Evolutionary conservation across 2,113 vertebrate species (phyloP).

Genomic region (Crypturellus undulatus): DNA sequence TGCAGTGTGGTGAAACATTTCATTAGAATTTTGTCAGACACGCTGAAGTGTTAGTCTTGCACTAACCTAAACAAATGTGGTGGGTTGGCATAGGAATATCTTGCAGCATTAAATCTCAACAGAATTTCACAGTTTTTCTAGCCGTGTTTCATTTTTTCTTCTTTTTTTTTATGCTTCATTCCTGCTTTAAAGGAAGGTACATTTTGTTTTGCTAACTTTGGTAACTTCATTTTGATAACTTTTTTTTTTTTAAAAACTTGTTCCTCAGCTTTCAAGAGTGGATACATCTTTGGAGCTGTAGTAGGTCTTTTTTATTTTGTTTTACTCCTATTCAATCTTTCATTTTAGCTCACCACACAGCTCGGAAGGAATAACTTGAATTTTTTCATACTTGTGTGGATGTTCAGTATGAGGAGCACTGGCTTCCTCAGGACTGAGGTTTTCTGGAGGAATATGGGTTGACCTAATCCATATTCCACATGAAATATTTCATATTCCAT

Average conservation of each 20-base stretch:
- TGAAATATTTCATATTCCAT: not conserved
- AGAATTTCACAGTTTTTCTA: not conserved
- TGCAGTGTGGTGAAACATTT: not conserved
- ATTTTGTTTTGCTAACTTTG: not conserved
- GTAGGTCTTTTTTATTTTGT: not conserved
- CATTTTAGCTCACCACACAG: not conserved
- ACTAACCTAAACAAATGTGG: not conserved
- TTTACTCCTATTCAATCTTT: not conserved
- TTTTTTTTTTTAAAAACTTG: rapidly evolving
- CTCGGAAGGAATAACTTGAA: not conserved
- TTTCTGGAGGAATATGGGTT: not conserved
- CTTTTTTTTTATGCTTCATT: not conserved
- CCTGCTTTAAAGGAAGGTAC: not conserved
- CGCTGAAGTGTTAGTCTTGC: not conserved
- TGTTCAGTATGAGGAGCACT: not conserved
- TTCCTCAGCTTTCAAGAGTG: not conserved
- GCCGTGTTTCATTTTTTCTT: too few relatives aligned
- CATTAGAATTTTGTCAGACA: not conserved
- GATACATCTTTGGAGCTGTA: not conserved
- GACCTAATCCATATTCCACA: not conserved
- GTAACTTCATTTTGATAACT: not conserved
- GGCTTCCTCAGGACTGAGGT: not conserved
- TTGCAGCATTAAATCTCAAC: not conserved
- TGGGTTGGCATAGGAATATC: not conserved
- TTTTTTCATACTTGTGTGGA: not conserved